These are phyloP conservation scores for Apotomis capreana DNA, from an alignment of 2,888 invertebrate species.

Conservation along the genomic window DNA sequence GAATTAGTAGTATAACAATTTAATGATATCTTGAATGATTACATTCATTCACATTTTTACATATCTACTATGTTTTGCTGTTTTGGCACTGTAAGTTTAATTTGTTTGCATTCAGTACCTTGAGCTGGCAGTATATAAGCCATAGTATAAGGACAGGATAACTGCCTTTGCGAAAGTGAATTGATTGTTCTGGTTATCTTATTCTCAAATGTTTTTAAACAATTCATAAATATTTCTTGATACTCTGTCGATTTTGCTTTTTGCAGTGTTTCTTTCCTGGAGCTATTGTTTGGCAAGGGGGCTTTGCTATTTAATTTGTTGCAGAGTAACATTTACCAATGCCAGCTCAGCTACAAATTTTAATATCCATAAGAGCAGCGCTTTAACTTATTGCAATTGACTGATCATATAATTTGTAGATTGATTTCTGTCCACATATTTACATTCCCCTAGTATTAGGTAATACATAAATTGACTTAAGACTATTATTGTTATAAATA, in stretches of 20 bases:
- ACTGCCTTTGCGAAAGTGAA: neutral
- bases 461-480: constrained; percentile 9
- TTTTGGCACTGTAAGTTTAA: neutral
- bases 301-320: neutral
- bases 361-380: no score
- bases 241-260: neutral
- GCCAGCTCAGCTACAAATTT: neutral
- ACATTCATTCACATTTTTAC: constrained; percentile 18
- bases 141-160: no score
- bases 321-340: neutral
- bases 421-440: constrained; percentile 42
- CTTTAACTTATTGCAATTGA: neutral
- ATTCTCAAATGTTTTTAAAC: neutral
- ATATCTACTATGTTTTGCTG: constrained; percentile 26
- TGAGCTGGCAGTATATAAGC: no score
- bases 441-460: constrained; percentile 57
- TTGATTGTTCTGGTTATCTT: neutral
- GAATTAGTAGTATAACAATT: constrained; percentile 46
- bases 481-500: constrained; percentile 34
- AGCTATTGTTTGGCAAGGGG: constrained; percentile 2
- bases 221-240: neutral
- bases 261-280: no score
- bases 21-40: constrained; percentile 10
- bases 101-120: no score
- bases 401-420: constrained; percentile 10